Conservation (phyloP, 2,113 vertebrate species). For the Penelope pileata region DNA sequence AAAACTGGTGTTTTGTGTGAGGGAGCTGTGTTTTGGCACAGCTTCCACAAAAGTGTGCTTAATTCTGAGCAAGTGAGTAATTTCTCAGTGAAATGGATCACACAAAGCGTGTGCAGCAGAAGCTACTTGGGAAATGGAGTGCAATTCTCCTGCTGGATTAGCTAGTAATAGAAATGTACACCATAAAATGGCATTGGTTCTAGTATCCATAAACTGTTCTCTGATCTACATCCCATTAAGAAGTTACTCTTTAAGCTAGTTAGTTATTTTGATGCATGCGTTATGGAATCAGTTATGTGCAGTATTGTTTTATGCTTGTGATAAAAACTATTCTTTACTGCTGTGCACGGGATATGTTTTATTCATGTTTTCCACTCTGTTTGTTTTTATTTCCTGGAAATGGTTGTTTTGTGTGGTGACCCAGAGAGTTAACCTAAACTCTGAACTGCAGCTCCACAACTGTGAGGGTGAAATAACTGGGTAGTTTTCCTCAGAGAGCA, state of each 20-base stretch:
- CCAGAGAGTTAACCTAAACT: not conserved
- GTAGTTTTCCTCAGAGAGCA: not conserved
- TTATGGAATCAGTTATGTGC: not conserved
- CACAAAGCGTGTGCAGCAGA: not conserved
- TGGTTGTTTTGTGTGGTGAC: not conserved
- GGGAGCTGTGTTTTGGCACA: not conserved
- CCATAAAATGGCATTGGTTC: not conserved
- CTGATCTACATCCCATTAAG: not conserved
- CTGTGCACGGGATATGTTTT: not conserved
- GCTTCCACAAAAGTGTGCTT: not conserved
- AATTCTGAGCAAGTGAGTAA: not conserved
- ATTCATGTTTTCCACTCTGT: slow-evolving; percentile 1
- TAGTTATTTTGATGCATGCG: not conserved
- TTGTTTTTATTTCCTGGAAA: not conserved
- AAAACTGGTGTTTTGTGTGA: not conserved
- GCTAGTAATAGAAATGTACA: not conserved
- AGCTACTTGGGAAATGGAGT: not conserved
- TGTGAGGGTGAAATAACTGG: not conserved
- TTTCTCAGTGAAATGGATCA: too few relatives aligned
- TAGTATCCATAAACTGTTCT: not conserved
- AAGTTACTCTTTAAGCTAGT: not conserved
- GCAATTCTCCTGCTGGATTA: not conserved
- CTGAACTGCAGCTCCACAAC: not conserved
- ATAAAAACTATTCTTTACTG: not conserved
- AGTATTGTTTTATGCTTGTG: not conserved